phyloP scores from a whole-genome alignment of 2,888 invertebrate genomes.

The Leptinotarsa peninsularis region DNA sequence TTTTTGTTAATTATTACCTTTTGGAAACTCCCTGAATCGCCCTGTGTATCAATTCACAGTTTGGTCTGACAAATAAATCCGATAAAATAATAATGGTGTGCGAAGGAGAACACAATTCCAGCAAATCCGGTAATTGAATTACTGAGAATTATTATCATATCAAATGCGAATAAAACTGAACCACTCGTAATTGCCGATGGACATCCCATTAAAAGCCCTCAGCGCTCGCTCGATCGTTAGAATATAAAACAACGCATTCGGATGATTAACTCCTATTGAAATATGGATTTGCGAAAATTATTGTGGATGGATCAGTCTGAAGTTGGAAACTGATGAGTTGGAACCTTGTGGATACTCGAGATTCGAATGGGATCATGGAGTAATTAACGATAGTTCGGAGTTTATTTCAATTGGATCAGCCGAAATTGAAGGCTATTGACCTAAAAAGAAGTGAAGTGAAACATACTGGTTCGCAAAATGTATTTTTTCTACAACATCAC shows the following conservation, averaged over 20 bases:
- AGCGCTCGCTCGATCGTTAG: neutral
- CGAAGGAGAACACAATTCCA: neutral
- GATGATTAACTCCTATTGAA: conserved; percentile 1
- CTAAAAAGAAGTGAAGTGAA: no score
- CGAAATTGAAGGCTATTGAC: no score
- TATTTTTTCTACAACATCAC: no score
- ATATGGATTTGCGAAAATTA: conserved; percentile 4
- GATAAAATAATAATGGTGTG: neutral
- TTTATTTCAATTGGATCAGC: no score
- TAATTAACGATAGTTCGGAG: no score
- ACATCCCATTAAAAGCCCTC: neutral
- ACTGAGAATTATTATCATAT: conserved; percentile 14
- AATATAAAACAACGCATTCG: conserved; percentile 15
- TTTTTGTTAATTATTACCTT: no score
- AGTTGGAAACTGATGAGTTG: neutral
- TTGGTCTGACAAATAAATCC: neutral
- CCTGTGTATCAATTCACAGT: neutral
- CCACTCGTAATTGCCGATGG: conserved; percentile 7
- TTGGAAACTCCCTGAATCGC: neutral
- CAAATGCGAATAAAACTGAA: conserved; percentile 5
- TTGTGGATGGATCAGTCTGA: neutral
- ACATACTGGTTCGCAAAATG: no score
- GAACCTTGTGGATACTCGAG: neutral
- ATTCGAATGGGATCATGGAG: no score
- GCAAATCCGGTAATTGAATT: conserved; percentile 6